Evolutionary conservation across 1,140 invertebrate genomes (phyloP), one percentile per base, ranked within the genome.

Genomic region (Leptinotarsa lineolata): DNA sequence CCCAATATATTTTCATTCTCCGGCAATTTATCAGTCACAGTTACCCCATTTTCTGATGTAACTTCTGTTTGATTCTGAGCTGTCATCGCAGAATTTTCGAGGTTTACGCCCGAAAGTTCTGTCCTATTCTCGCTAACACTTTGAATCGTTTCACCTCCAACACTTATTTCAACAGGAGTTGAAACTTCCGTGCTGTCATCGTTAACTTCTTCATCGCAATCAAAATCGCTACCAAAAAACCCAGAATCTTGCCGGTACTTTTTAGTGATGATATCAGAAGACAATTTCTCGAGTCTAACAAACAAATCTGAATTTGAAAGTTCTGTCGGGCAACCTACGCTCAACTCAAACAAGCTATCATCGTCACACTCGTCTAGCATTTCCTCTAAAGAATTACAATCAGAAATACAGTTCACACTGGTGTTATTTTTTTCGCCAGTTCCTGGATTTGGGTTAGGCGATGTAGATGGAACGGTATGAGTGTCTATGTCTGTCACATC

Each of bases 181-280:
- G 20, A 59, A n/a, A 18, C 20, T 59, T 59, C 20, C 4, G 58
- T 16, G 20, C 15, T 59, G 58, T 16, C 1, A n/a, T 2, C 21
- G 20, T 15, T 63, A 16, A n/a, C 13, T 20, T 68, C 44, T 48
- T 68, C 67, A 48, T 46, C 18, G 22, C 65, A 39, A 15, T 67
- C 24, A 63, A 20, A 8, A 18, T 21, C 61, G 1, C 16, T 63
- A 16, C 74, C 76, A 61, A 75, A 77, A 75, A 74, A 77, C 48
- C 76, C 76, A 4, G 76, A 77, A 70, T 77, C 76, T 21, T 74
- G 61, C 63, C 73, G 74, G 4, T 30, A 24, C 18, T 77, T 68
- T 12, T n/a, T 68, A 21, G 39, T 68, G 30, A 68, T 68, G n/a
- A 68, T 48, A 45, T 68, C 66, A 20, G 21, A 22, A 18, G 66